These are phyloP conservation scores for Percopsis omiscomaycus DNA, from an alignment of 2,797 vertebrate genomes.

Conservation along the genomic window DNA sequence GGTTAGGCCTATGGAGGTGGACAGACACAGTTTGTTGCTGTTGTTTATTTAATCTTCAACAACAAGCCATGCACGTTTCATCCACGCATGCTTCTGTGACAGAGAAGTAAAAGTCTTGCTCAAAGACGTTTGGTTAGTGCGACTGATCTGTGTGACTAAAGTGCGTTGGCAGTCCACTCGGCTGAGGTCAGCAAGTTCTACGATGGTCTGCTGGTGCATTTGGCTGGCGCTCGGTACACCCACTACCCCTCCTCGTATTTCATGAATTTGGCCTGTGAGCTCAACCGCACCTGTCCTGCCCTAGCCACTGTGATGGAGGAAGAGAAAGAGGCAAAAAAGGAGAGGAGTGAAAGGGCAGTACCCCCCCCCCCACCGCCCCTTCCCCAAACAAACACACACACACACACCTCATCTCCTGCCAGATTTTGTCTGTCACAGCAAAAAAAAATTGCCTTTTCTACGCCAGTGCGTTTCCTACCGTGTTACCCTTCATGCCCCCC, in stretches of 20 bases:
- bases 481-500: constrained; percentile 48
- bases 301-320: constrained; percentile 31
- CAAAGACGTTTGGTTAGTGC: constrained; percentile 6
- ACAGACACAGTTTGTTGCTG: too few relatives aligned
- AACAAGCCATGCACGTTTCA: too few relatives aligned
- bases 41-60: too few relatives aligned
- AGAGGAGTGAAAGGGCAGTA: constrained; percentile 22
- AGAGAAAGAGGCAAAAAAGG: constrained; percentile 3
- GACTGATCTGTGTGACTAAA: constrained; percentile 23
- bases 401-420: constrained; percentile 23
- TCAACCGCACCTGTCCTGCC: constrained; percentile 58
- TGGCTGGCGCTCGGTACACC: constrained; percentile 43
- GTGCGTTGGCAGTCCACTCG: constrained; percentile 34
- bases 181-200: constrained; percentile 38
- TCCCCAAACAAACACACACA: background rate
- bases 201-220: constrained; percentile 34
- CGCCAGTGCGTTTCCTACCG: constrained; percentile 36
- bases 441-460: constrained; percentile 62
- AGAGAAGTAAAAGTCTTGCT: background rate
- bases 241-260: constrained; percentile 26
- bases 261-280: constrained; percentile 50
- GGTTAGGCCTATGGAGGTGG: too few relatives aligned
- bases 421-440: constrained; percentile 65
- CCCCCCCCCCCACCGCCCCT: too few relatives aligned
- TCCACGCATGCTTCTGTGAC: too few relatives aligned